A percentile compares a stretch with the other conserved stretches of the same genome.
These are phyloP conservation scores for Lepisosteus osseus DNA, from an alignment of 2,113 vertebrate species.

Conservation along the genomic window DNA sequence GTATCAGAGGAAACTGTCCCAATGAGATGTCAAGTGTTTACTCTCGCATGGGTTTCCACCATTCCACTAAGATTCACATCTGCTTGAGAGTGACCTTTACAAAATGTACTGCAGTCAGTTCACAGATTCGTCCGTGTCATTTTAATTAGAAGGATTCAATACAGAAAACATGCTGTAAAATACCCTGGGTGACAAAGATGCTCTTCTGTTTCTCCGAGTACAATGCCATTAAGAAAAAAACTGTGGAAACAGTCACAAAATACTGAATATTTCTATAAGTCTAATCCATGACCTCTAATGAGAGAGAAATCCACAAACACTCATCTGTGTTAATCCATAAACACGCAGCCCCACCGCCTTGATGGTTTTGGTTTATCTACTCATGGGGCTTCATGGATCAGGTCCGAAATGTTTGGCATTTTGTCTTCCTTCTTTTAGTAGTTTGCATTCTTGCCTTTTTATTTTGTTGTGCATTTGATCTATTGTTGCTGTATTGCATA, in stretches of 20 bases:
- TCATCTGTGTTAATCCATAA: slow-evolving; percentile 33
- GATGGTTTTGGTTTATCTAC: slow-evolving; percentile 28
- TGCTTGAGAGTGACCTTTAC: slow-evolving; percentile 55
- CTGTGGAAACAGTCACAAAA: slow-evolving; percentile 24
- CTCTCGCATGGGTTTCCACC: slow-evolving; percentile 25
- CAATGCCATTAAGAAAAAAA: slow-evolving; percentile 9
- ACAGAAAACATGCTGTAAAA: slow-evolving; percentile 15
- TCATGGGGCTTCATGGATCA: slow-evolving; percentile 36
- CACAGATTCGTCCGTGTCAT: slow-evolving; percentile 35
- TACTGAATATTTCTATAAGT: slow-evolving; percentile 25
- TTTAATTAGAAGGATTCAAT: slow-evolving; percentile 35
- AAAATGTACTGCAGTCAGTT: slow-evolving; percentile 34
- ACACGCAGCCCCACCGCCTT: slow-evolving; percentile 14
- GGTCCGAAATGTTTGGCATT: slow-evolving; percentile 23
- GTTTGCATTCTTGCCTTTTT: slow-evolving; percentile 5
- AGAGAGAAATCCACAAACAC: slow-evolving; percentile 36
- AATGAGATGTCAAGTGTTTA: slow-evolving; percentile 44
- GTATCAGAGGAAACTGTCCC: slow-evolving; percentile 46
- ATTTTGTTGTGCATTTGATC: slow-evolving; percentile 18
- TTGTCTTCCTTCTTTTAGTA: slow-evolving; percentile 15
- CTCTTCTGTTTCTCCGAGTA: slow-evolving; percentile 17
- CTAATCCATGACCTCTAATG: slow-evolving; percentile 43
- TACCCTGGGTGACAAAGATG: slow-evolving; percentile 25
- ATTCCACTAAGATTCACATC: slow-evolving; percentile 15
- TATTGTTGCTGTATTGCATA: slow-evolving; percentile 18